phyloP scores from a whole-genome alignment of 2,113 vertebrate species.

The Cettia cetti region DNA sequence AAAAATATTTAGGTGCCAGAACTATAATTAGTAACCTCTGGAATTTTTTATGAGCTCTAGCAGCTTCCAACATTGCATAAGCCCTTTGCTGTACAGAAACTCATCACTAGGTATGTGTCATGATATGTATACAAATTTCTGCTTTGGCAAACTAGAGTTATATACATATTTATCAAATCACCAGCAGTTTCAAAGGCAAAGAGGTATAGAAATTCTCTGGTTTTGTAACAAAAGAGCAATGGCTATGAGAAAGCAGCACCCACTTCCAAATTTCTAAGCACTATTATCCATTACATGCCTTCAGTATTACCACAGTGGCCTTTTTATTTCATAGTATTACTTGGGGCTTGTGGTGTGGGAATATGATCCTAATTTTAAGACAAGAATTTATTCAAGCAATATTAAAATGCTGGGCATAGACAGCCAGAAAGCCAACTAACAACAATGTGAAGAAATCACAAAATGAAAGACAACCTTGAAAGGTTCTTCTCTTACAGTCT shows the following conservation, averaged over 20 bases:
- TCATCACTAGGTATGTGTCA: not conserved
- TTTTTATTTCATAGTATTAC: not conserved
- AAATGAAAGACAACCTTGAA: not conserved
- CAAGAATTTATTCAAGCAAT: not conserved
- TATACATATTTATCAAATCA: not conserved
- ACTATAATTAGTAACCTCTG: not conserved
- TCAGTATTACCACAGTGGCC: rapidly evolving
- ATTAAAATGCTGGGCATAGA: not conserved
- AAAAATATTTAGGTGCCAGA: not conserved
- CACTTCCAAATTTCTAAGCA: not conserved
- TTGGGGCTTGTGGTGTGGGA: rapidly evolving
- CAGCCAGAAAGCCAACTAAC: not conserved
- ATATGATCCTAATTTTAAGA: not conserved
- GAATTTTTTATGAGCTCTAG: not conserved
- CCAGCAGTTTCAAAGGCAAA: not conserved
- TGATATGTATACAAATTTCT: not conserved
- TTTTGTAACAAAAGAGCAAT: not conserved
- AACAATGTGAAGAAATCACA: not conserved
- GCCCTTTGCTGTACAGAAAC: not conserved
- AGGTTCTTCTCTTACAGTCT: not conserved
- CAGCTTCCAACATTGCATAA: not conserved
- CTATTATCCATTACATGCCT: not conserved
- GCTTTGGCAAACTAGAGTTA: not conserved
- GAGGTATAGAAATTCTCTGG: not conserved
- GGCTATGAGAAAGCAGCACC: not conserved